Evolutionary conservation across 2,888 invertebrate genomes (phyloP), one percentile per base, ranked within the genome.

Genomic region (Prionchulus punctatus): DNA sequence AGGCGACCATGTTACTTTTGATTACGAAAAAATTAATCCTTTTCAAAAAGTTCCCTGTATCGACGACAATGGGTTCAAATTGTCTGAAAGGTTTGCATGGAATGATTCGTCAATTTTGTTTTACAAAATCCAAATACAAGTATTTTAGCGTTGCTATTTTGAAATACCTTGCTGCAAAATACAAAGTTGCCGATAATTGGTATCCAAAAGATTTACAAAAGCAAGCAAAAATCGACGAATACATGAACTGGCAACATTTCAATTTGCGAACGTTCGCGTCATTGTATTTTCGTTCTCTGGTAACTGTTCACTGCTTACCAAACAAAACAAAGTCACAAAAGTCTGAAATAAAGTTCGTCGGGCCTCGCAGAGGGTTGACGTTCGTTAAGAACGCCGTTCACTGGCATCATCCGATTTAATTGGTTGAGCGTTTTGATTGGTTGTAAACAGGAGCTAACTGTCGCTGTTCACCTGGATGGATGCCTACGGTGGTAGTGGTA

Each of bases 161-260:
- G 25, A 78, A 81, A 60, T 85, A 85, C 67, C 65, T 86, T 51
- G 72, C 78, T 1, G 72, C 77, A 4, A 56, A 1, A 21, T 27
- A 18, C 30, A 49, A 64, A 30, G 65, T 77, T 1, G 64, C 70
- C 1, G 79, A 81, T 45, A 77, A 77, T 60, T 79, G 82, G 77
- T 85, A 82, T 65, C 84, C 85, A 0, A 75, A 71, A 57, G 79
- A 82, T 49, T 75, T 76, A 0, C 75, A 79, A 64, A 65, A 70
- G 48, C 79, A 78, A 68, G 83, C 83, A 0, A 72, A 76, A 60
- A 79, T 85, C 2, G 83, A 85, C 60, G 84, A 85, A 69, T 71
- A 81, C 68, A 72, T 84, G 59, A 81, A 82, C 67, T 85, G 85
- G 85, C 84, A 85, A 60, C 85, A 85, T 65, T 65, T 78, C 30